phyloP scores from a whole-genome alignment of 2,888 invertebrate genomes.

The Pristionchus japonicus region DNA sequence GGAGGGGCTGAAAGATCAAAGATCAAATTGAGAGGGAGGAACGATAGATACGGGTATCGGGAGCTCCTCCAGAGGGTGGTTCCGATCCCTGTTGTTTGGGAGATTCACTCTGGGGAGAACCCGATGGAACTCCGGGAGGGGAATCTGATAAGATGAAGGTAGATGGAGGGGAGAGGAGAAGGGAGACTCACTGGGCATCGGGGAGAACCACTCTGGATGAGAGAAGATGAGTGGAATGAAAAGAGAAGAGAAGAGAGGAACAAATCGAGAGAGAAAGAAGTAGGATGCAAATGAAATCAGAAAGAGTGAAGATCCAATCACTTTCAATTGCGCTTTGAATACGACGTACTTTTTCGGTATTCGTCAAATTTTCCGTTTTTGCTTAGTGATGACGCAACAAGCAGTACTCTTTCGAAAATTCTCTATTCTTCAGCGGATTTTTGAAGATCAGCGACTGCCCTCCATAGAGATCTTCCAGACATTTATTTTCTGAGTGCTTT shows the following conservation, averaged over 20 bases:
- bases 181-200: slow-evolving; percentile 1
- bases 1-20: slow-evolving; percentile 34
- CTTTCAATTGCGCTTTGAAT: no score
- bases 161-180: not conserved
- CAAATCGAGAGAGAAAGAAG: not conserved
- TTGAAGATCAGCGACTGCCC: no score
- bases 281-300: not conserved
- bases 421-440: no score
- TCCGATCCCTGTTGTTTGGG: slow-evolving; percentile 9
- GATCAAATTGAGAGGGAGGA: not conserved
- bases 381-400: no score
- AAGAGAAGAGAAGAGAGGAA: not conserved
- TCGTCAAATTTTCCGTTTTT: no score
- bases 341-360: no score
- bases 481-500: no score
- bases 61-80: slow-evolving; percentile 8
- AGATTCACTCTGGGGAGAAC: slow-evolving; percentile 18
- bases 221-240: slow-evolving; percentile 11
- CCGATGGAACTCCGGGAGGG: not conserved
- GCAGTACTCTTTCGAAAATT: no score
- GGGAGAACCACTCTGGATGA: not conserved
- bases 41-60: not conserved
- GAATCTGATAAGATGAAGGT: not conserved
- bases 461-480: no score
- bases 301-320: no score